Conservation (phyloP, 2,113 vertebrate species). For the Recurvirostra avosetta region DNA sequence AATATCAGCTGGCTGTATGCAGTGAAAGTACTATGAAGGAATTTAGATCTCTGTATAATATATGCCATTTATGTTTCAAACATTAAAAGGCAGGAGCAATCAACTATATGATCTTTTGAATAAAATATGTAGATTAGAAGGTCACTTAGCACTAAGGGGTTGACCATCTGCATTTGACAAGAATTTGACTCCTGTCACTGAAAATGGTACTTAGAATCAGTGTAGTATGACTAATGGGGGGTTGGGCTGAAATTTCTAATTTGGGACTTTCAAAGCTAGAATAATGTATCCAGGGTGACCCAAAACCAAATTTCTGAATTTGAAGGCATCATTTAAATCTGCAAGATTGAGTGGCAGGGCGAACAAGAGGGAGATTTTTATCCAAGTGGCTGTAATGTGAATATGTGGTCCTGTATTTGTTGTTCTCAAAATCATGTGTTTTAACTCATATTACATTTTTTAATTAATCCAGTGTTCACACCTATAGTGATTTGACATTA, state of each 20-base stretch:
- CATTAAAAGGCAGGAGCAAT: slow-evolving; percentile 66
- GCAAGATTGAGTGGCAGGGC: not conserved
- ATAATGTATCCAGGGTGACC: slow-evolving; percentile 43
- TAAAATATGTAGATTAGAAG: slow-evolving; percentile 78
- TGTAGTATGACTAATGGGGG: slow-evolving; percentile 63
- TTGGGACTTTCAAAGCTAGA: slow-evolving; percentile 38
- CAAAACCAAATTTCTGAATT: slow-evolving; percentile 38
- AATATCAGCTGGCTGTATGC: slow-evolving; percentile 28
- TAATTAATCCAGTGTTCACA: slow-evolving; percentile 56
- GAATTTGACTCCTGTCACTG: slow-evolving; percentile 77
- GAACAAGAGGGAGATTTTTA: not conserved
- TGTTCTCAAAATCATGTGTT: slow-evolving; percentile 33
- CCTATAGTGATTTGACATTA: slow-evolving; percentile 70
- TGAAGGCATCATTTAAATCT: slow-evolving; percentile 29
- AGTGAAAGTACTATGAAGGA: slow-evolving; percentile 35
- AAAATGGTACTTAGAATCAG: slow-evolving; percentile 73
- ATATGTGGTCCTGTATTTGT: not conserved
- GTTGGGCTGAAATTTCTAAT: slow-evolving; percentile 70
- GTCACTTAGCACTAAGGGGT: slow-evolving; percentile 71
- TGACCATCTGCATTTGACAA: slow-evolving; percentile 70
- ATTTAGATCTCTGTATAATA: slow-evolving; percentile 61
- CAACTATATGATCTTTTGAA: slow-evolving; percentile 69
- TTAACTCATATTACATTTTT: slow-evolving; percentile 44
- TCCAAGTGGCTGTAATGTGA: not conserved
- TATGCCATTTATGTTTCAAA: slow-evolving; percentile 69